Evolutionary conservation across 2,888 invertebrate genomes (phyloP).

Genomic region (Bombylius major): DNA sequence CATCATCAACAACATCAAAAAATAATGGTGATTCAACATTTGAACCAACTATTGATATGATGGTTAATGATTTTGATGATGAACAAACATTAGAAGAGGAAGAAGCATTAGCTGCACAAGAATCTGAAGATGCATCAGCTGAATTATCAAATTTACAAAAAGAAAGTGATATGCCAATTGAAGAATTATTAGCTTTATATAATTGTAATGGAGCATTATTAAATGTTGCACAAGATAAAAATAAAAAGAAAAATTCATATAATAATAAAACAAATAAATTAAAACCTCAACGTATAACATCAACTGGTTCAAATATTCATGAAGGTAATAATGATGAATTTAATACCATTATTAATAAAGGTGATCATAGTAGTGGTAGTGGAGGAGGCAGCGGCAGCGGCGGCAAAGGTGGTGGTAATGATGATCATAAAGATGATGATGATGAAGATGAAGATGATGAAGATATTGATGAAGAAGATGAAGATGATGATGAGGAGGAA

Average conservation of each 20-base stretch:
- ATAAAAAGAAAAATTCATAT: background rate
- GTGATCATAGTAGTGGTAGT: background rate
- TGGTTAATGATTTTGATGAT: slow-evolving; percentile 96
- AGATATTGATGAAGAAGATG: slow-evolving; percentile 6
- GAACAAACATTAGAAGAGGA: slow-evolving; percentile 94
- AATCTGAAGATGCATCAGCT: slow-evolving; percentile 70
- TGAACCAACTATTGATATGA: slow-evolving; percentile 91
- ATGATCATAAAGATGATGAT: slow-evolving; percentile 28
- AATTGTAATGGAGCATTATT: slow-evolving; percentile 45
- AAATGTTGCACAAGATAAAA: slow-evolving; percentile 9
- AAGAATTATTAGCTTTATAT: slow-evolving; percentile 82
- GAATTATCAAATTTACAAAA: slow-evolving; percentile 78
- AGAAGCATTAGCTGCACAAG: slow-evolving; percentile 83
- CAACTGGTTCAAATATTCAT: slow-evolving; percentile 26
- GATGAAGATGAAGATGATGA: slow-evolving; percentile 18
- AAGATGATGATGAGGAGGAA: slow-evolving; percentile 14
- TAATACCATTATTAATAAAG: too few relatives aligned
- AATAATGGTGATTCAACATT: slow-evolving; percentile 45
- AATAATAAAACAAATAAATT: background rate
- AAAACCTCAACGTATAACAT: slow-evolving; percentile 23
- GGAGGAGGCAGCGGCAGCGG: slow-evolving; percentile 16
- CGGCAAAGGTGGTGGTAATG: slow-evolving; percentile 33
- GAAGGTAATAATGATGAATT: slow-evolving; percentile 8
- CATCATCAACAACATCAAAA: slow-evolving; percentile 21
- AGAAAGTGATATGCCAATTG: slow-evolving; percentile 94